Evolutionary conservation across 2,797 vertebrate species (phyloP).

Genomic region (Diglossa cyanea): DNA sequence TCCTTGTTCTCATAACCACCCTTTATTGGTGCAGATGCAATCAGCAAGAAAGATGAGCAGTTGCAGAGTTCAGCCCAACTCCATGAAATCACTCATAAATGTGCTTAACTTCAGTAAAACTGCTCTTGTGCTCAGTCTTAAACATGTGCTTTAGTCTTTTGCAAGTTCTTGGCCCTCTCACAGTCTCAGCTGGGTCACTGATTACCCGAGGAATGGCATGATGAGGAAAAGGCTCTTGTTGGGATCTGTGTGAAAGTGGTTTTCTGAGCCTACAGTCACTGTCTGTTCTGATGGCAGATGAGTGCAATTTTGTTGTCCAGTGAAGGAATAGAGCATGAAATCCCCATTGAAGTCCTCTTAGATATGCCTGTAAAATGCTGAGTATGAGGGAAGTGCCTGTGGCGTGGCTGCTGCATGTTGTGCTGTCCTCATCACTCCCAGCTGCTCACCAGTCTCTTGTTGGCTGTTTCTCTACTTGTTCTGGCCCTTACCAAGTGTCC

Average conservation of each 20-base stretch:
- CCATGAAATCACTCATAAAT: background rate
- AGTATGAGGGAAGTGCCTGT: background rate
- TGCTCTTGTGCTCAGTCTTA: background rate
- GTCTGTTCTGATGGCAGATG: slow-evolving; percentile 10
- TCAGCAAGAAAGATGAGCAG: background rate
- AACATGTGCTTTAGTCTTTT: background rate
- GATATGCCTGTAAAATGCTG: background rate
- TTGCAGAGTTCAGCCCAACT: background rate
- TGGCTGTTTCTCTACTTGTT: background rate
- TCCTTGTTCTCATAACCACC: background rate
- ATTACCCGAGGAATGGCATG: background rate
- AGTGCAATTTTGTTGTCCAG: background rate
- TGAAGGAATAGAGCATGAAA: background rate
- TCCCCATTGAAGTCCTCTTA: background rate
- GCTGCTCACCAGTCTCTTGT: background rate
- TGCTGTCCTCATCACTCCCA: background rate
- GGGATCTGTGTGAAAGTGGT: background rate
- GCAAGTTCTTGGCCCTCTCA: background rate
- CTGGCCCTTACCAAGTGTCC: background rate
- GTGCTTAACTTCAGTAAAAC: background rate
- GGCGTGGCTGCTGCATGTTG: rapidly evolving
- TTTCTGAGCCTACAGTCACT: background rate
- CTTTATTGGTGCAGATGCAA: slow-evolving; percentile 1
- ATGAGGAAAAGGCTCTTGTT: background rate
- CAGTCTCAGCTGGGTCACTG: background rate